Evolutionary conservation across 2,797 vertebrate species (phyloP).

Genomic region (Lagocephalus sceleratus): DNA sequence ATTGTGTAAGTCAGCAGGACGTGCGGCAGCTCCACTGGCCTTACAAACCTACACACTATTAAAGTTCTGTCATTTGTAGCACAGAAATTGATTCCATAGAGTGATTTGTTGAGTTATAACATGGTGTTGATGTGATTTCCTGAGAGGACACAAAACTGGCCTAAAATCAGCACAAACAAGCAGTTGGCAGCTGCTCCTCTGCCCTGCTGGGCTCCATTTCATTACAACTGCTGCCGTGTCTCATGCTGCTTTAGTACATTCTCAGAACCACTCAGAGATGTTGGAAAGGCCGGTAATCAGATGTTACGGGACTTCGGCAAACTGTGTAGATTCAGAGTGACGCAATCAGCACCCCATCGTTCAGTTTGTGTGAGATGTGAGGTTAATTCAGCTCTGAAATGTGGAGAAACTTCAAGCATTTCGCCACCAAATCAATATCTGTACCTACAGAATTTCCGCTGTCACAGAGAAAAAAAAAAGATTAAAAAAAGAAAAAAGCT

Average conservation of each 20-base stretch:
- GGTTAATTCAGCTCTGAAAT: conserved; percentile 38
- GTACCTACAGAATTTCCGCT: conserved; percentile 13
- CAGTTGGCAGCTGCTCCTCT: conserved; percentile 24
- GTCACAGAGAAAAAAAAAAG: conserved; percentile 10
- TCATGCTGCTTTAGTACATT: conserved; percentile 44
- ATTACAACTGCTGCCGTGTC: conserved; percentile 34
- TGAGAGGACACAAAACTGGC: conserved; percentile 24
- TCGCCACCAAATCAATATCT: conserved; percentile 14
- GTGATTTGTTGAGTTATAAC: neutral
- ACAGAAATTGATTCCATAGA: neutral
- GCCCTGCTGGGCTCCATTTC: conserved; percentile 32
- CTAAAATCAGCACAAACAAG: conserved; percentile 34
- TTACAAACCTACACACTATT: neutral
- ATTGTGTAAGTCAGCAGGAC: neutral
- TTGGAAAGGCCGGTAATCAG: conserved; percentile 56
- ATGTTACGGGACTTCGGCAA: conserved; percentile 54
- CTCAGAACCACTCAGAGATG: conserved; percentile 42
- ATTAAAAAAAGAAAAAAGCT: conserved; percentile 20
- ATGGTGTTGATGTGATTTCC: conserved; percentile 21
- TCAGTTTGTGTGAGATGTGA: conserved; percentile 50
- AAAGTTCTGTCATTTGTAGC: neutral
- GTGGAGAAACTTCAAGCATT: conserved; percentile 5
- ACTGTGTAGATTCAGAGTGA: conserved; percentile 49
- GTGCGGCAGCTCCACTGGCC: too few relatives aligned
- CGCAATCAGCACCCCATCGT: conserved; percentile 46